Evolutionary conservation across 53 echinoderm and acorn worm species (phyloP).

Genomic region (Henricia sp.): DNA sequence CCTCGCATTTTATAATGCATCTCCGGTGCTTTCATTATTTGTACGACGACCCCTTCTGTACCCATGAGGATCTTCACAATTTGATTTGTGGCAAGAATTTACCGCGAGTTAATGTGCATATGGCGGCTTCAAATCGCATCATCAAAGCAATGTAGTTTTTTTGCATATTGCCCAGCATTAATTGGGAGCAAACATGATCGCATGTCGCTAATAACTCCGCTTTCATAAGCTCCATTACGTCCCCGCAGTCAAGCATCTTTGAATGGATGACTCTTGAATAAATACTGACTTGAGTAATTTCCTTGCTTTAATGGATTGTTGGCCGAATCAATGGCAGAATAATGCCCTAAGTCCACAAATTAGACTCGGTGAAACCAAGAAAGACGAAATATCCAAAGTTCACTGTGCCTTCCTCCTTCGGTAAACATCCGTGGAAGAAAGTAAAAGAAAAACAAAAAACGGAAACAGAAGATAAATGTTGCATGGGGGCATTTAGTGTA

Average conservation of each 20-base stretch:
- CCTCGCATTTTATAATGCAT: neutral
- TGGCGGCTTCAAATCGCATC: neutral
- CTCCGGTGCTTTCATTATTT: neutral
- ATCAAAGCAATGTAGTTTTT: neutral
- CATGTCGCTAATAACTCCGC: conserved; percentile 5
- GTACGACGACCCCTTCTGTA: conserved; percentile 8
- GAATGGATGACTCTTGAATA: conserved; percentile 46
- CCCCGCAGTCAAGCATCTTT: conserved; percentile 24
- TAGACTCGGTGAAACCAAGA: neutral
- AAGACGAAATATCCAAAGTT: conserved; percentile 28
- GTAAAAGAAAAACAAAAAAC: neutral
- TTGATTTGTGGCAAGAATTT: conserved; percentile 43
- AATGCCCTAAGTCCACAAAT: conserved; percentile 50
- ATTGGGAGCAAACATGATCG: conserved; percentile 52
- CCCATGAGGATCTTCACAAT: neutral
- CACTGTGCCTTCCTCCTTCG: conserved; percentile 14
- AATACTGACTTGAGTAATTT: conserved; percentile 40
- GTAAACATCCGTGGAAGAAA: conserved; percentile 8
- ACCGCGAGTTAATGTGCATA: conserved; percentile 19
- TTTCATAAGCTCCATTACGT: conserved; percentile 19
- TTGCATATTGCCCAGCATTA: neutral
- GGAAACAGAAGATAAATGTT: conserved; percentile 9
- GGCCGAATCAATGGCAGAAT: conserved; percentile 43
- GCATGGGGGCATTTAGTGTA: conserved; percentile 36
- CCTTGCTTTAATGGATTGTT: conserved; percentile 39